These are phyloP conservation scores for Steinernema feltiae DNA, from an alignment of 1,140 invertebrate genomes.

Conservation along the genomic window DNA sequence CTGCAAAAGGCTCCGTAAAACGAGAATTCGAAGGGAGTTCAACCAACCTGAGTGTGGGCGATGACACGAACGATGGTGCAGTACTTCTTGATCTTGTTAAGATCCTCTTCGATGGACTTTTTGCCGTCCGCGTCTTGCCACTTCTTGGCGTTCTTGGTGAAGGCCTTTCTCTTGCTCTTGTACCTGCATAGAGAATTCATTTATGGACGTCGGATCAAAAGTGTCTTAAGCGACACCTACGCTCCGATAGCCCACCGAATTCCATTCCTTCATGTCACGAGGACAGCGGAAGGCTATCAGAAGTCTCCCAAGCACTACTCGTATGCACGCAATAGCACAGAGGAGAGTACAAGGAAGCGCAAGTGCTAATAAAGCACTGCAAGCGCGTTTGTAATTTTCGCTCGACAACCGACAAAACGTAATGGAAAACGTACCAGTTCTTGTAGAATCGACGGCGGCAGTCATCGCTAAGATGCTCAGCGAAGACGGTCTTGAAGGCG, in stretches of 20 bases:
- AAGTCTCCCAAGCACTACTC: conserved; percentile 19
- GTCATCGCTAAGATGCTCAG: conserved; percentile 96
- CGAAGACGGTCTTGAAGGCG: conserved; percentile 90
- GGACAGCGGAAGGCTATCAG: conserved; percentile 53
- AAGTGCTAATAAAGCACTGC: background rate
- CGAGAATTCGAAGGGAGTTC: background rate
- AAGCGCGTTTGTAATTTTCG: conserved; percentile 25
- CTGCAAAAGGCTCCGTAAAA: conserved; percentile 60
- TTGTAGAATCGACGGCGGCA: conserved; percentile 97
- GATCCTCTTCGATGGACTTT: conserved; percentile 91
- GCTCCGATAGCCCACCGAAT: conserved; percentile 21
- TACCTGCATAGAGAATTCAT: conserved; percentile 69
- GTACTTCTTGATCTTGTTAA: conserved; percentile 95
- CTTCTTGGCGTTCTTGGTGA: conserved; percentile 94
- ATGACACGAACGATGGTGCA: conserved; percentile 92
- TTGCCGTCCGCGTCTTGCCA: conserved; percentile 93
- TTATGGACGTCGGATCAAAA: conserved; percentile 28
- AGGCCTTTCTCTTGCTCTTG: conserved; percentile 99
- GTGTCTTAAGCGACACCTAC: background rate
- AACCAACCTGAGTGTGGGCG: conserved; percentile 84
- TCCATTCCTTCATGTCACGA: conserved; percentile 47
- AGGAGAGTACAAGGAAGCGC: conserved; percentile 16
- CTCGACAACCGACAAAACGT: background rate
- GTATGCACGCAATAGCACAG: conserved; percentile 21
- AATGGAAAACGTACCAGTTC: conserved; percentile 83